Conservation (phyloP, 2,797 vertebrate species). For the Menidia menidia region DNA sequence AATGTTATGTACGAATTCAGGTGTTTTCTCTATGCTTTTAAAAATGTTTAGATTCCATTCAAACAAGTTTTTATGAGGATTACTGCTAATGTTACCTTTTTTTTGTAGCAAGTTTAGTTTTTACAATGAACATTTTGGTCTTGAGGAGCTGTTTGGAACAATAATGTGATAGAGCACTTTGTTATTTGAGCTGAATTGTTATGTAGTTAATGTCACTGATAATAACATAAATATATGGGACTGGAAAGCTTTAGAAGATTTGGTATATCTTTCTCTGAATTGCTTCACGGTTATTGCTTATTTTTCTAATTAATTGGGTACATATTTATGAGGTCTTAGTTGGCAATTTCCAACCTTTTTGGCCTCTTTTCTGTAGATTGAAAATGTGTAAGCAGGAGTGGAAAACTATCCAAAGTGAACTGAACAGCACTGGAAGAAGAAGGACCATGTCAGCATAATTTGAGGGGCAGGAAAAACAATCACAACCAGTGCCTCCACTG, state of each 20-base stretch:
- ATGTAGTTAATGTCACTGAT: neutral
- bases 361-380: constrained; percentile 51
- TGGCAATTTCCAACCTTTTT: constrained; percentile 40
- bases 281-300: constrained; percentile 1
- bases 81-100: constrained; percentile 26
- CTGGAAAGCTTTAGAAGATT: neutral
- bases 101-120: neutral
- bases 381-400: constrained; percentile 42
- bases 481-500: constrained; percentile 74
- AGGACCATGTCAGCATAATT: constrained; percentile 77
- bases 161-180: neutral
- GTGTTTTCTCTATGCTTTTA: neutral
- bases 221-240: neutral
- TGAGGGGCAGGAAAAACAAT: constrained; percentile 78
- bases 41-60: neutral
- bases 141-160: neutral
- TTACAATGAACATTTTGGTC: constrained; percentile 1
- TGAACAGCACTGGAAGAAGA: constrained; percentile 61
- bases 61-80: neutral
- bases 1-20: constrained; percentile 1
- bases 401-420: constrained; percentile 55
- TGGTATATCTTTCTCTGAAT: neutral
- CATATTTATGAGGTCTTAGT: constrained; percentile 19
- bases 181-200: neutral
- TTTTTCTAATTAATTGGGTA: constrained; percentile 14